Conservation (phyloP, 2,888 invertebrate species). For the Polietes domitor region DNA sequence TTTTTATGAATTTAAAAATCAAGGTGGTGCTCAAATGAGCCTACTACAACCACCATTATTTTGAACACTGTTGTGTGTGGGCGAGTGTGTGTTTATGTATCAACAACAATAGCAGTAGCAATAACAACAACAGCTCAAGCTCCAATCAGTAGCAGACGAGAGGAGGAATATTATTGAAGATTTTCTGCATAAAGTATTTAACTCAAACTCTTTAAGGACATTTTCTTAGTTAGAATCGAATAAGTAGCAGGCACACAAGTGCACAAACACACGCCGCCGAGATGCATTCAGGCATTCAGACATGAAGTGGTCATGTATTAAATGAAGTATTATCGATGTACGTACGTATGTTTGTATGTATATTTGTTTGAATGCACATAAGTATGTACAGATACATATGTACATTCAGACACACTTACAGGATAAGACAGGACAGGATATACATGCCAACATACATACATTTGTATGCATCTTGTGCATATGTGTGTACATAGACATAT, state of each 20-base stretch:
- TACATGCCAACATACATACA: slow-evolving; percentile 2
- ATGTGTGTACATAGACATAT: no score
- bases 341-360: neutral
- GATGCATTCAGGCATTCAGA: slow-evolving; percentile 26
- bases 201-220: slow-evolving; percentile 58
- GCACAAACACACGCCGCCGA: neutral
- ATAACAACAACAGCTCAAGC: neutral
- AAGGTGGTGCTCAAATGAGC: no score
- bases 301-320: slow-evolving; percentile 37
- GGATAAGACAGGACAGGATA: no score
- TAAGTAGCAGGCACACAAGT: slow-evolving; percentile 18
- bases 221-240: slow-evolving; percentile 50
- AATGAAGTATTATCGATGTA: slow-evolving; percentile 28
- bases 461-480: neutral
- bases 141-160: neutral
- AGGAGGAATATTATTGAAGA: slow-evolving; percentile 27
- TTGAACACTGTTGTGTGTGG: no score
- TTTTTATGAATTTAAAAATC: no score
- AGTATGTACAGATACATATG: no score
- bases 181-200: slow-evolving; percentile 51
- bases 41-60: no score
- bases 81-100: no score
- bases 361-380: neutral
- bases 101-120: neutral
- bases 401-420: no score